phyloP scores from a whole-genome alignment of 1,140 invertebrate genomes.

The fruit fly (Drosophila melanogaster) region DNA sequence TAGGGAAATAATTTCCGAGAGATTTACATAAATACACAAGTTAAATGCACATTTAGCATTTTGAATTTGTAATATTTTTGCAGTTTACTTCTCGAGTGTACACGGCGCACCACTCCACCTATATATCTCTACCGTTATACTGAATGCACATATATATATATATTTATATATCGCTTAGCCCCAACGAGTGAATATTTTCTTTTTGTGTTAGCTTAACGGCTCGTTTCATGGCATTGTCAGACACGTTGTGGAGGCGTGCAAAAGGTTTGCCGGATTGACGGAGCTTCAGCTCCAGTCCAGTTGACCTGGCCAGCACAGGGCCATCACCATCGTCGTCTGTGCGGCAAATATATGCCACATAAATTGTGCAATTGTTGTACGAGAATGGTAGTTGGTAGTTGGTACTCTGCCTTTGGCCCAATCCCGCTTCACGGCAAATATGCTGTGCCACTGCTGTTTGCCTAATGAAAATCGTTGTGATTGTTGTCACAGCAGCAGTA shows the following conservation, averaged over 20 bases:
- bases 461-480: constrained; percentile 73
- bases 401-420: constrained; percentile 24
- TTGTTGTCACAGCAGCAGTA: constrained; percentile 38
- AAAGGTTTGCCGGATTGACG: constrained; percentile 49
- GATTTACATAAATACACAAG: constrained; percentile 84
- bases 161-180: constrained; percentile 24
- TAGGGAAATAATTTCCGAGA: constrained; percentile 73
- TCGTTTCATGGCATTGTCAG: constrained; percentile 58
- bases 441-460: constrained; percentile 67
- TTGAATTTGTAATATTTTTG: constrained; percentile 83
- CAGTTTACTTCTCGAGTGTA: constrained; percentile 66
- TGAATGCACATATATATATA: background rate
- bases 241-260: constrained; percentile 53
- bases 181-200: constrained; percentile 9
- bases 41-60: constrained; percentile 84
- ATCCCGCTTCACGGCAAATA: constrained; percentile 59
- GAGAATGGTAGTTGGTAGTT: background rate
- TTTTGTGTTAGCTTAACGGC: constrained; percentile 57
- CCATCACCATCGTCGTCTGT: constrained; percentile 17
- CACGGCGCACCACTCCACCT: constrained; percentile 19
- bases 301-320: constrained; percentile 38
- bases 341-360: constrained; percentile 79
- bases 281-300: background rate
- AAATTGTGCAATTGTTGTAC: constrained; percentile 79
- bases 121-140: background rate